phyloP scores from a whole-genome alignment of 2,888 invertebrate genomes.

The Aphidius colemani region DNA sequence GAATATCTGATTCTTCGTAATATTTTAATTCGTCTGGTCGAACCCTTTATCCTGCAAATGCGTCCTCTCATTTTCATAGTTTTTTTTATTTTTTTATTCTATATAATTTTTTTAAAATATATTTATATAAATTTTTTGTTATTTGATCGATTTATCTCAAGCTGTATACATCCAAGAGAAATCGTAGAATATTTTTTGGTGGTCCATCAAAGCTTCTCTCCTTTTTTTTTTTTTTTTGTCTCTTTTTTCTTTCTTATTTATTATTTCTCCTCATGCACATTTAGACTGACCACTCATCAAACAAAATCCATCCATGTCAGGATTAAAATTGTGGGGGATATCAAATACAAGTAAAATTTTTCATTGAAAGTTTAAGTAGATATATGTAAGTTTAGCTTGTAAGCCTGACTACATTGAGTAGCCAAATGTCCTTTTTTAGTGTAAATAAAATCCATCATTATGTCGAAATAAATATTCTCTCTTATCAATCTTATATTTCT shows the following conservation, averaged over 20 bases:
- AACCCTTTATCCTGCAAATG: slow-evolving; percentile 44
- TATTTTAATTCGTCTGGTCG: slow-evolving; percentile 55
- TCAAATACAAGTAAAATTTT: slow-evolving; percentile 46
- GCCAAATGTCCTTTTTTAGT: slow-evolving; percentile 35
- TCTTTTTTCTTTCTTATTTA: slow-evolving; percentile 22
- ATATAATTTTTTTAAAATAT: no score
- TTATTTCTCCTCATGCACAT: no score
- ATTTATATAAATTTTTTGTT: background rate
- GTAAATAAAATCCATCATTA: slow-evolving; percentile 57
- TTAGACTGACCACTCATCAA: slow-evolving; percentile 44
- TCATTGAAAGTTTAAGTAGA: slow-evolving; percentile 33
- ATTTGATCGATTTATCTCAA: slow-evolving; percentile 6
- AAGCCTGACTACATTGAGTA: slow-evolving; percentile 35
- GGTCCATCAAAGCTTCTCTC: slow-evolving; percentile 28
- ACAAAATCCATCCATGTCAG: slow-evolving; percentile 60
- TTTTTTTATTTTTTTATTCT: no score
- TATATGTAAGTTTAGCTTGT: slow-evolving; percentile 27
- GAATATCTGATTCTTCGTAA: slow-evolving; percentile 46
- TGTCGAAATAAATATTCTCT: slow-evolving; percentile 38
- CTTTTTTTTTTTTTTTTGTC: slow-evolving; percentile 21
- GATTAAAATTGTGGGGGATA: slow-evolving; percentile 57
- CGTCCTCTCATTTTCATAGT: slow-evolving; percentile 15
- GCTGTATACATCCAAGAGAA: slow-evolving; percentile 14
- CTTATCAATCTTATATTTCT: slow-evolving; percentile 12
- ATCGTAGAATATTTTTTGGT: slow-evolving; percentile 6